Evolutionary conservation across 2,113 vertebrate genomes (phyloP).

Genomic region (Globicephala melas): DNA sequence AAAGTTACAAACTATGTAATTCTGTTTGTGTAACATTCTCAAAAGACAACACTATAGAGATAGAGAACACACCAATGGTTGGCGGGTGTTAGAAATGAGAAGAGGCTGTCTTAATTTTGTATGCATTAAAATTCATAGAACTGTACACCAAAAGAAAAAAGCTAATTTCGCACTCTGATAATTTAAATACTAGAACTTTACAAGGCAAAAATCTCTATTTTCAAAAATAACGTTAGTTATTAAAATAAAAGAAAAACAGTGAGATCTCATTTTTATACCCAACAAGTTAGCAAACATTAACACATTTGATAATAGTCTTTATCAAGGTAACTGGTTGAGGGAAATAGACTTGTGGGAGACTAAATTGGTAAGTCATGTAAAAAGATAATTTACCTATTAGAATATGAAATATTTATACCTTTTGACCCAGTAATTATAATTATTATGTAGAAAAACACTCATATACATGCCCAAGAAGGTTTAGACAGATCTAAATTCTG

Average conservation of each 20-base stretch:
- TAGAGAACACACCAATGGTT: not conserved
- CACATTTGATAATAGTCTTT: not conserved
- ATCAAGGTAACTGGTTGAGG: not conserved
- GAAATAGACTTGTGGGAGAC: not conserved
- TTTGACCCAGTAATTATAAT: not conserved
- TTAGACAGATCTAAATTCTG: not conserved
- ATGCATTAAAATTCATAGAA: not conserved
- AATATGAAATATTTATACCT: not conserved
- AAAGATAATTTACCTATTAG: not conserved
- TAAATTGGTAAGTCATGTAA: not conserved
- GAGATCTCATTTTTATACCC: not conserved
- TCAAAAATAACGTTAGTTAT: not conserved
- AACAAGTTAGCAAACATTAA: not conserved
- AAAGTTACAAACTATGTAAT: not conserved
- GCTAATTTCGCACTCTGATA: not conserved
- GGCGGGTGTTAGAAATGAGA: not conserved
- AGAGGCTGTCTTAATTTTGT: not conserved
- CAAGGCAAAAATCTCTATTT: not conserved
- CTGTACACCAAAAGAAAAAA: not conserved
- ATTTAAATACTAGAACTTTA: not conserved
- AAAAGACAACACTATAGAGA: not conserved
- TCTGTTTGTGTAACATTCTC: not conserved
- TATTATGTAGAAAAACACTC: not conserved
- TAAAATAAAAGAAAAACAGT: not conserved
- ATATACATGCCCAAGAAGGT: not conserved